Base-by-base conservation (phyloP, 2,797 vertebrate genomes). In the Merluccius polli region DNA sequence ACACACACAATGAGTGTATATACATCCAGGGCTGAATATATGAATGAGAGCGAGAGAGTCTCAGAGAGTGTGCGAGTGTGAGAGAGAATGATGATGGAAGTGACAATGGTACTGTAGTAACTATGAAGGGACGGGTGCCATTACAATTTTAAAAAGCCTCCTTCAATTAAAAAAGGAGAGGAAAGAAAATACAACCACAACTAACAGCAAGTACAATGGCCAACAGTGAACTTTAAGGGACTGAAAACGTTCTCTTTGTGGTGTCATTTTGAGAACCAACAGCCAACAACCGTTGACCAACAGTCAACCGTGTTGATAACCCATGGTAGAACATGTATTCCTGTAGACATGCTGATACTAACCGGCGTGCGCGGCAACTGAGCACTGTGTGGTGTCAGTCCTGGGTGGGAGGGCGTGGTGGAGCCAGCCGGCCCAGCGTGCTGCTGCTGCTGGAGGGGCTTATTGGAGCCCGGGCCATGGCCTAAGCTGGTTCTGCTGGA, bases 351-450 rank as follows among this genome's bases (percentile, higher is more conserved):
- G 21, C 21, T 6, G 15, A 65, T 79, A 92, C 98, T 96, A 91
- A 99, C 98, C 82, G 97, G 96, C 90, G 97, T 98, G 76, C 95
- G 92, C 15, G 98, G 97, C 85, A 94, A 90, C 87, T 98, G 97
- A 81, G 92, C 29, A 8, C 90, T 89, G 18, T 96, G 94, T 0
- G 95, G 94, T 24, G 95, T 82, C 1, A 93, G 31, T 86, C 93
- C n/a, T 86, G 92, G 82, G 87, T 98, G 93, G 74, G 93, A 90
- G 3, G 90, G 87, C 75, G 91, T 86, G 41, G 93, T 87, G 4
- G 93, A 89, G 30, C 92, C 90, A 72, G 88, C 4, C 0, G 88
- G 81, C 32, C 90, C 92, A 83, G 96, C 92, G 81, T 95, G 85
- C 75, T 92, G 91, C 88, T 92, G 94, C 88, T 92, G 94, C 79